Conservation (phyloP, 1,140 invertebrate genomes). For the Leptopilina clavipes region DNA sequence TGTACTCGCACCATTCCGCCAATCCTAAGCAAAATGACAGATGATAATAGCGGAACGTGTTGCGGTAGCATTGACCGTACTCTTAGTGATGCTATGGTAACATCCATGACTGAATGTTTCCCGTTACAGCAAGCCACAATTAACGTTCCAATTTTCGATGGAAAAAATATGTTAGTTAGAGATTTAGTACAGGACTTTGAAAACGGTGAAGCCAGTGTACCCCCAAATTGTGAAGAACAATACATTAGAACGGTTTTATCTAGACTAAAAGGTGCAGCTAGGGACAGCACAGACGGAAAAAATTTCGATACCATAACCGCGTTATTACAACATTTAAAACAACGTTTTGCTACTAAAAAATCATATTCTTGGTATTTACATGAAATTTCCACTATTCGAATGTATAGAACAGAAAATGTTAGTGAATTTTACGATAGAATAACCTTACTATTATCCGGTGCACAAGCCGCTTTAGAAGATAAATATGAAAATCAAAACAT, state of each 20-base stretch:
- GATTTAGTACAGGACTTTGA: neutral
- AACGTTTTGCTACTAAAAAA: neutral
- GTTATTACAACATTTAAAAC: neutral
- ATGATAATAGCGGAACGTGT: neutral
- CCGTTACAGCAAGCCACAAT: neutral
- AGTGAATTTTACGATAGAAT: neutral
- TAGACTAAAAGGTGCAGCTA: neutral
- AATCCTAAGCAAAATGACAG: neutral
- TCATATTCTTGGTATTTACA: neutral
- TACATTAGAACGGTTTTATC: neutral
- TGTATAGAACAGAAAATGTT: neutral
- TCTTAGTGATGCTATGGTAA: neutral
- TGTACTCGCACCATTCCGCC: no score
- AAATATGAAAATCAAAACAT: neutral
- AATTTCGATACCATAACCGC: neutral
- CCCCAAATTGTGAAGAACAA: neutral
- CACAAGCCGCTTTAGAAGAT: neutral
- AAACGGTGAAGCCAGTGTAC: neutral
- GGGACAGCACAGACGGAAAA: neutral
- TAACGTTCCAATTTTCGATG: neutral
- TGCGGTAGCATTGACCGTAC: neutral
- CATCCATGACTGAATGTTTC: neutral
- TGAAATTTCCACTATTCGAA: neutral
- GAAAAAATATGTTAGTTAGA: neutral
- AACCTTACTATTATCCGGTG: neutral